Evolutionary conservation across 2,113 vertebrate genomes (phyloP).

Genomic region (Cynocephalus volans): DNA sequence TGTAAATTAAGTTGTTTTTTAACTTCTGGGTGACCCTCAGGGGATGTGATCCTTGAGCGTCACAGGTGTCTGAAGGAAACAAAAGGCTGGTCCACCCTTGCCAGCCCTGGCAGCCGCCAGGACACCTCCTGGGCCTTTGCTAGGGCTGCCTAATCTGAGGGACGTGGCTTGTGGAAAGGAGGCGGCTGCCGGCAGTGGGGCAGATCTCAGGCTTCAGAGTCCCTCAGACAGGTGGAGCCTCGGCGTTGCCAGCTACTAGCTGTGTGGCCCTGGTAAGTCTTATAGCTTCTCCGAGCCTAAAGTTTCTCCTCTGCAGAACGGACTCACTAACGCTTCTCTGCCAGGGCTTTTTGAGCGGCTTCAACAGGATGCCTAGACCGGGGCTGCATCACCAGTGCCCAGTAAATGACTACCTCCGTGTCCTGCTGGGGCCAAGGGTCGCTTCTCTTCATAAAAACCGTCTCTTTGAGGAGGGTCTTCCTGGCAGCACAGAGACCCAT

Average conservation of each 20-base stretch:
- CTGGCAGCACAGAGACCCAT: neutral
- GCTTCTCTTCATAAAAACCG: neutral
- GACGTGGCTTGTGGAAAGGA: neutral
- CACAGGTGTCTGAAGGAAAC: slow-evolving; percentile 20
- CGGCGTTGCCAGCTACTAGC: neutral
- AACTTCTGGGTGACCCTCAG: neutral
- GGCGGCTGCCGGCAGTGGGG: neutral
- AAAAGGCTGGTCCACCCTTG: neutral
- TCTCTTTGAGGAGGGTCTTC: neutral
- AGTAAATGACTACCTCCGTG: neutral
- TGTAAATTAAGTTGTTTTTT: neutral
- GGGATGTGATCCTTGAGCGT: neutral
- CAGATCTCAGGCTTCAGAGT: neutral
- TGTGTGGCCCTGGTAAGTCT: neutral
- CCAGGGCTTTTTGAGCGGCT: neutral
- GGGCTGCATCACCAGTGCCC: neutral
- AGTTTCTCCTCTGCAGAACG: neutral
- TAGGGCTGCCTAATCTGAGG: neutral
- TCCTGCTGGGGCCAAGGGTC: neutral
- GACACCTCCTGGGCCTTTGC: neutral
- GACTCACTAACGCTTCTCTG: neutral
- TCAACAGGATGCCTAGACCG: neutral
- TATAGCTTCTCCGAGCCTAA: slow-evolving; percentile 6
- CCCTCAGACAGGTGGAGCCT: neutral
- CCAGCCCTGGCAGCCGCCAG: neutral